Evolutionary conservation across 2,113 vertebrate species (phyloP).

Genomic region (Solea solea): DNA sequence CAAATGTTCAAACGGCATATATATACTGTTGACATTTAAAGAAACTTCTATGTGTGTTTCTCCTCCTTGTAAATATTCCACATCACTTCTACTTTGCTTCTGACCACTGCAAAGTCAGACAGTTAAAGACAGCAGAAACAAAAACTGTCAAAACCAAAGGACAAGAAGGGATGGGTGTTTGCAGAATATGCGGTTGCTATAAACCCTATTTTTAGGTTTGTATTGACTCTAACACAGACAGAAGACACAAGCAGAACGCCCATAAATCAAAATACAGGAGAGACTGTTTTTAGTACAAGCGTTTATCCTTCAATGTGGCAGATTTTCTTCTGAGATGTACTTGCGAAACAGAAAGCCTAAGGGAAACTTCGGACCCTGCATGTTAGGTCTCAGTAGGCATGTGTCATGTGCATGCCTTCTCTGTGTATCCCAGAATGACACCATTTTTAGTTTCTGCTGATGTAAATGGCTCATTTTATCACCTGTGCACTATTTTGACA

Average conservation of each 20-base stretch:
- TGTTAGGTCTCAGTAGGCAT: not conserved
- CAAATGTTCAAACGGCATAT: no score
- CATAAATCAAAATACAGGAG: not conserved
- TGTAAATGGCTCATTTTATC: constrained; percentile 20
- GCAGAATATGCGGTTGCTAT: no score
- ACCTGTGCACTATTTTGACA: constrained; percentile 23
- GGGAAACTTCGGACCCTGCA: not conserved
- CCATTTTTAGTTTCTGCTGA: constrained; percentile 1
- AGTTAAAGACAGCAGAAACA: no score
- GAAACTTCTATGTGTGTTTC: no score
- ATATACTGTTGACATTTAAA: no score
- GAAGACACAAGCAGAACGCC: not conserved
- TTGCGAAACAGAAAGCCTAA: not conserved
- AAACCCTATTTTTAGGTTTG: no score
- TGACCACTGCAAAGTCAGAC: no score
- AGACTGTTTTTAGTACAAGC: not conserved
- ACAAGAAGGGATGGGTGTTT: no score
- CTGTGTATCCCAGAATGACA: constrained; percentile 3
- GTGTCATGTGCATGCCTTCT: not conserved
- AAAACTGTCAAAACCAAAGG: no score
- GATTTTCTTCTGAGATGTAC: not conserved
- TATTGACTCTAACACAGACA: no score
- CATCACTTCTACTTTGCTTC: no score
- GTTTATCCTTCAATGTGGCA: not conserved
- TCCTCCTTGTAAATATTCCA: no score